Base-by-base conservation (phyloP, 2,113 vertebrate genomes). In the Heterotilapia buettikoferi region DNA sequence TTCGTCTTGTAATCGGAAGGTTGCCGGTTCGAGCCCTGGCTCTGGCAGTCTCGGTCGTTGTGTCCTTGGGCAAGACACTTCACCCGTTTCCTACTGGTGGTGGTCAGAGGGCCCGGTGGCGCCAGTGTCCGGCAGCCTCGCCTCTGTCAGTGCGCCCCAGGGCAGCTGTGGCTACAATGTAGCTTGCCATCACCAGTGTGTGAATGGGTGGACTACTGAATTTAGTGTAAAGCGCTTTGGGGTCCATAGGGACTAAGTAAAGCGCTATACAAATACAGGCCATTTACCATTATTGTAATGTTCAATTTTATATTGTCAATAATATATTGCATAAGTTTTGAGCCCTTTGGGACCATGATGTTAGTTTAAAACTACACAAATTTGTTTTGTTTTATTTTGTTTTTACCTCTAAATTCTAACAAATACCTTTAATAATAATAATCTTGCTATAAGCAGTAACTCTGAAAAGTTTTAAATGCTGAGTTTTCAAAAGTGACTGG, bases 41-140 rank as follows among this genome's bases (percentile, higher is more conserved):
- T 59, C 2, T 0, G 3, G 31, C 7, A 31, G 56, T 59, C 1
- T 9, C 0, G 3, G 56, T 59, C 0, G 5, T 31, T 59, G 26
- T 59, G 57, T 59, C 26, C 26, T 59, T 31, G 56, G 26, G 56
- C 26, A 31, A 59, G 7, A 59, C 26, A 59, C 14, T 31, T 2
- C 1, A 59, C 56, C 26, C 5, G 0, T 59, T 59, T 0, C 56
- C 26, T 59, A 6, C 56, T 59, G 1, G 26, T 59, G 56, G 14
- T 31, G 2, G 7, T 31, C 26, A 31, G 26, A 59, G 56, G 26
- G 0, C 26, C 5, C 0, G 1, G 13, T 59, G 13, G 13, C 0
- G 3, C 3, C 56, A 59, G 5, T 59, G 2, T 59, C 56, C 0
- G 7, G 7, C 24, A 59, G 56, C 24, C 24, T 56, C 11, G 4